phyloP scores from a whole-genome alignment of 1,140 invertebrate genomes.

The Reticulitermes speratus region DNA sequence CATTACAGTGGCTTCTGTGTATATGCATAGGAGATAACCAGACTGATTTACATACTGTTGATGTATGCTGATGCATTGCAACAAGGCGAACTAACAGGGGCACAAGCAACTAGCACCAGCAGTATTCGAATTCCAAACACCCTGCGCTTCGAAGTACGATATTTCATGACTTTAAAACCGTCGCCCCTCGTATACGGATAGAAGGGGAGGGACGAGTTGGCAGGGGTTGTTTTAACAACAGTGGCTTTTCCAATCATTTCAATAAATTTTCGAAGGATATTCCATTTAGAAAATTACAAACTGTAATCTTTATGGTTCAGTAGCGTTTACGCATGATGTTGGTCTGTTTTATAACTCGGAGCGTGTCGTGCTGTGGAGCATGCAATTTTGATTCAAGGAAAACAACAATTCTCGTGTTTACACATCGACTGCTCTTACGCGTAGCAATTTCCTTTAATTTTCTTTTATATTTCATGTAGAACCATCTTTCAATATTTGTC shows the following conservation, averaged over 20 bases:
- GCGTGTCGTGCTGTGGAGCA: background rate
- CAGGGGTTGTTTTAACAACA: conserved; percentile 18
- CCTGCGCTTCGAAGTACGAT: conserved; percentile 29
- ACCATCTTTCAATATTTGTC: no score
- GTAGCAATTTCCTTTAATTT: no score
- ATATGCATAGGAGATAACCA: conserved; percentile 27
- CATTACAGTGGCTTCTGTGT: conserved; percentile 25
- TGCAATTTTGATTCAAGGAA: background rate
- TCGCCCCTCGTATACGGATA: background rate
- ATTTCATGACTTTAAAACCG: conserved; percentile 26
- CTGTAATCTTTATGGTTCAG: background rate
- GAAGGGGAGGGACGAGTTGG: background rate
- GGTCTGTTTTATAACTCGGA: background rate
- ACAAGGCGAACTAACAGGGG: conserved; percentile 1
- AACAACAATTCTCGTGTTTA: no score
- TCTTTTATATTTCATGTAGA: no score
- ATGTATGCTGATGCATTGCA: conserved; percentile 30
- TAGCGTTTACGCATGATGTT: conserved; percentile 6
- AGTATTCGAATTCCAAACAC: conserved; percentile 26
- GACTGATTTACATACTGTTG: conserved; percentile 31
- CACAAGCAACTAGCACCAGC: background rate
- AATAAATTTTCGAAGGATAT: conserved; percentile 17
- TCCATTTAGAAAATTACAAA: conserved; percentile 14
- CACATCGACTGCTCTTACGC: no score
- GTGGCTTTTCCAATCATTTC: conserved; percentile 21